Percentiles rank a stretch among this genome's conserved stretches.
phyloP scores from a whole-genome alignment of 2,888 invertebrate species.

The Sphecodes monilicornis region DNA sequence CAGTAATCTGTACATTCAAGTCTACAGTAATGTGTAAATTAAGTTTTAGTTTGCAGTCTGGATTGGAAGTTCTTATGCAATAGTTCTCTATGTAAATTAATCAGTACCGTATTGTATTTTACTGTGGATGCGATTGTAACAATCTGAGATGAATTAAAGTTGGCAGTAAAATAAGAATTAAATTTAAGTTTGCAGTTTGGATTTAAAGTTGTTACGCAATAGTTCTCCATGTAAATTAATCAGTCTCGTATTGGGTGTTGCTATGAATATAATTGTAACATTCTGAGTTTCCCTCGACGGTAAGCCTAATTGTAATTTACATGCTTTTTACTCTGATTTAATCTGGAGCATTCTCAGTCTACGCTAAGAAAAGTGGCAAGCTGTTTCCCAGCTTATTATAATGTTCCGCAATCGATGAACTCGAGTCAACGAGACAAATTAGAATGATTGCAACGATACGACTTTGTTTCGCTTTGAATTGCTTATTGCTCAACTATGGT shows the following conservation, averaged over 20 bases:
- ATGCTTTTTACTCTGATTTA: not conserved
- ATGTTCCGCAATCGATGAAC: not conserved
- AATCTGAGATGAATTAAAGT: too few relatives aligned
- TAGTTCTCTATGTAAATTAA: not conserved
- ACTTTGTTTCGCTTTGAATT: conserved; percentile 9
- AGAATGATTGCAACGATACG: conserved; percentile 10
- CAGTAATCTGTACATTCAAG: too few relatives aligned
- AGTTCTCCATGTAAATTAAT: not conserved
- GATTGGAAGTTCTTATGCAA: not conserved
- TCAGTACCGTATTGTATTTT: not conserved
- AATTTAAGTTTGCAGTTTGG: not conserved
- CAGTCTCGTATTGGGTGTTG: not conserved
- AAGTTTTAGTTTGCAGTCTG: not conserved
- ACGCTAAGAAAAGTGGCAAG: not conserved
- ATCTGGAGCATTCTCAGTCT: not conserved
- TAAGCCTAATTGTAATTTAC: not conserved
- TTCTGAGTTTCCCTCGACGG: not conserved
- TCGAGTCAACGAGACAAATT: not conserved
- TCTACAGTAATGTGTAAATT: too few relatives aligned
- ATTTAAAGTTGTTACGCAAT: not conserved
- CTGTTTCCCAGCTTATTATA: not conserved
- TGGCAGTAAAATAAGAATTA: too few relatives aligned
- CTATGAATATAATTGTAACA: not conserved
- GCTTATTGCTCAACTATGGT: conserved; percentile 10
- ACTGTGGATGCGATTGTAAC: not conserved